Base-by-base conservation (phyloP, 2,888 invertebrate species). In the Melieria picta region DNA sequence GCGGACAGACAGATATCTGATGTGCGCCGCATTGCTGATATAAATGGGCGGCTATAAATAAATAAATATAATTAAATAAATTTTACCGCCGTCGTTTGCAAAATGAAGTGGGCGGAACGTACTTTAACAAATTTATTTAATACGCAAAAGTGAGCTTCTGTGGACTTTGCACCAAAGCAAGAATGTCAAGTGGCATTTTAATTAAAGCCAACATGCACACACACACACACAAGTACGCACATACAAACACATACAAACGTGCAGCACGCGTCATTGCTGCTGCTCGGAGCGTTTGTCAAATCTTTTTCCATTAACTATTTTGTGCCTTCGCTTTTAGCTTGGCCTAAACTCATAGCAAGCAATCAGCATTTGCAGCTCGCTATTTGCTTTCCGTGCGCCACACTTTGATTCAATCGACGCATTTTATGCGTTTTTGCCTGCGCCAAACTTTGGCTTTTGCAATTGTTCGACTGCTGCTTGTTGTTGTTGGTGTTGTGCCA, bases 401-500 rank as follows among this genome's bases (percentile, higher is more conserved):
- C 13, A 16, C 13, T n/a, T 56, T 3, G 56, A 16, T 30, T 30
- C 30, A 30, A 30, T 30, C 30, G 30, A 11, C 13, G 13, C 9
- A 9, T 11, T 13, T 56, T 56, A 7, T 4, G 11, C 30, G 56
- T 30, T 55, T 9, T 13, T 66, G n/a, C 30, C 9, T 30, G 5
- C 30, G 10, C 30, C 11, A 7, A n/a, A 10, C 2, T n/a, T 7
- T 16, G 52, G 43, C 7, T 5, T 5, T 16, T 62, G 42, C 50
- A 13, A 10, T 73, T 66, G 72, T 58, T 55, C 30, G 57, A 48
- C 46, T 58, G 9, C 58, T 65, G 10, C 62, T 67, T 67, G 72
- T 47, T 73, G 65, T 68, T 77, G 72, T 76, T 52, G 57, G 50
- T 77, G 74, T 74, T 77, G 77, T 62, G 55, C 56, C 55, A 64